These are phyloP conservation scores for Schizaphis graminum DNA, from an alignment of 2,888 invertebrate species.

Conservation along the genomic window DNA sequence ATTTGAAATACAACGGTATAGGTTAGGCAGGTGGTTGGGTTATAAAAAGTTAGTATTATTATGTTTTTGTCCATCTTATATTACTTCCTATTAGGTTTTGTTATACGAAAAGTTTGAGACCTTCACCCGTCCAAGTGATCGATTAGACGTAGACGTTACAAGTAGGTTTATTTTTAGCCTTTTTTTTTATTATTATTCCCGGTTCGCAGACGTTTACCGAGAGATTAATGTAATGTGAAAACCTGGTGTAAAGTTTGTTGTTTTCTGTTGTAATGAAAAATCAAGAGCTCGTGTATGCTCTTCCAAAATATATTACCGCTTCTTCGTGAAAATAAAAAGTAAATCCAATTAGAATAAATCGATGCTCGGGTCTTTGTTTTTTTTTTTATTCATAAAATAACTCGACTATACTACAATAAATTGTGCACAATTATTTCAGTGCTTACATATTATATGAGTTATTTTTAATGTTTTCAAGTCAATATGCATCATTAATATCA, in stretches of 20 bases:
- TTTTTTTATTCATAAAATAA: background rate
- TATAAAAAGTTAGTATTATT: background rate
- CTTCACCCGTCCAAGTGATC: constrained; percentile 1
- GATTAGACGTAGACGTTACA: background rate
- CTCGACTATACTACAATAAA: background rate
- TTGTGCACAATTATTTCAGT: background rate
- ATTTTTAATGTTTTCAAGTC: background rate
- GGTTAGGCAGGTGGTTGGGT: background rate
- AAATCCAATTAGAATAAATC: constrained; percentile 14
- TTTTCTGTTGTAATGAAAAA: constrained; percentile 50
- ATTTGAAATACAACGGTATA: background rate
- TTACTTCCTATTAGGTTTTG: constrained; percentile 33
- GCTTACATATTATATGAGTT: background rate
- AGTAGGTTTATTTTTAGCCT: background rate
- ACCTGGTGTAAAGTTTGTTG: constrained; percentile 17
- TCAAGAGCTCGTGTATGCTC: background rate
- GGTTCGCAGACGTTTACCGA: background rate
- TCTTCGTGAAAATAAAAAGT: background rate
- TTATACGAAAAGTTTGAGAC: constrained; percentile 55
- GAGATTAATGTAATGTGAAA: constrained; percentile 53
- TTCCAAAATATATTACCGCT: background rate
- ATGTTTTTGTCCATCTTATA: background rate
- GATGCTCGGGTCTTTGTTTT: background rate
- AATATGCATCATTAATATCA: background rate
- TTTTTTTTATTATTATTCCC: constrained; percentile 7